phyloP scores from a whole-genome alignment of 2,113 vertebrate species.

The Mesocricetus auratus region DNA sequence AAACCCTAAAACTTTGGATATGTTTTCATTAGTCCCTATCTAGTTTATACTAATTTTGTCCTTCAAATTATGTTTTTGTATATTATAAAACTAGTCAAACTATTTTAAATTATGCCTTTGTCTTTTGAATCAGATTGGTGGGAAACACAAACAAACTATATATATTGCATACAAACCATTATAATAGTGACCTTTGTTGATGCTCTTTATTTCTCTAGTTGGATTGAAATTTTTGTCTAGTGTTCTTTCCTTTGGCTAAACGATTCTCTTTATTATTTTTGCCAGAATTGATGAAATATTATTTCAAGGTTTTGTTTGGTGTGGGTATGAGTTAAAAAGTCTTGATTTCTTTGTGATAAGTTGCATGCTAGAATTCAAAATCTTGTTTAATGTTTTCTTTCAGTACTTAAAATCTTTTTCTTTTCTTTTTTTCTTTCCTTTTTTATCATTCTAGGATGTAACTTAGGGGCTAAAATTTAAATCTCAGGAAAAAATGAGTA shows the following conservation, averaged over 20 bases:
- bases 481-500: background rate
- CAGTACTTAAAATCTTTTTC: background rate
- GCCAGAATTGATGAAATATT: background rate
- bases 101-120: background rate
- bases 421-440: background rate
- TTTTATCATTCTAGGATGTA: background rate
- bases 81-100: background rate
- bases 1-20: background rate
- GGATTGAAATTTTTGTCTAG: background rate
- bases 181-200: background rate
- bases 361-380: background rate
- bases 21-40: background rate
- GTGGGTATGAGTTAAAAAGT: background rate
- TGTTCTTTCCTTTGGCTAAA: background rate
- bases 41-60: slow-evolving; percentile 2
- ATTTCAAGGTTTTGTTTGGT: background rate
- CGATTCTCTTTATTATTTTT: background rate
- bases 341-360: background rate
- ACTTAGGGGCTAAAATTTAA: background rate
- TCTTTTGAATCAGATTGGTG: background rate
- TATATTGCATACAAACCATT: background rate
- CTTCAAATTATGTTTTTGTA: background rate
- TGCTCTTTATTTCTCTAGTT: background rate
- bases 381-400: background rate
- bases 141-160: background rate